phyloP scores from a whole-genome alignment of 2,888 invertebrate genomes.

The Noctua pronuba region DNA sequence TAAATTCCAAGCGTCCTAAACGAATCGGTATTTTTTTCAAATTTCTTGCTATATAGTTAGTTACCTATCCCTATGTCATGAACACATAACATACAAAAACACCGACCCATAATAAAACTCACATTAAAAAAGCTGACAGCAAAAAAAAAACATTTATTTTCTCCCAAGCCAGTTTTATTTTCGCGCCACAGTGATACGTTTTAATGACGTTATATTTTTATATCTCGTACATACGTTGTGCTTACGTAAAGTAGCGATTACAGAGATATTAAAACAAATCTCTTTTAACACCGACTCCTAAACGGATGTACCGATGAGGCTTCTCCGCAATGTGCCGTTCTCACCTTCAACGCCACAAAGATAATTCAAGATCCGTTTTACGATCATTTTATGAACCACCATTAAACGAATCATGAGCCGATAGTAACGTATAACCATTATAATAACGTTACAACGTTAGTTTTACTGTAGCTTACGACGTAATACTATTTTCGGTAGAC shows the following conservation, averaged over 20 bases:
- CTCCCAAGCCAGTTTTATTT: conserved; percentile 50
- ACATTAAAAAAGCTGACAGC: conserved; percentile 21
- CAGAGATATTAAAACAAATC: conserved; percentile 66
- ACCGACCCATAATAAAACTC: conserved; percentile 33
- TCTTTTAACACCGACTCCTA: conserved; percentile 66
- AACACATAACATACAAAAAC: conserved; percentile 4
- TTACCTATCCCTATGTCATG: neutral
- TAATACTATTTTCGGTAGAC: conserved; percentile 43
- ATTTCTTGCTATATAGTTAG: no score
- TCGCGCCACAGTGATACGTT: conserved; percentile 39
- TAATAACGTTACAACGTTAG: conserved; percentile 21
- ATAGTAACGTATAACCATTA: conserved; percentile 35
- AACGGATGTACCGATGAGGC: conserved; percentile 72
- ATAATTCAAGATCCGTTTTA: conserved; percentile 57
- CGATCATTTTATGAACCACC: conserved; percentile 43
- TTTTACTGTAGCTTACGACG: conserved; percentile 36
- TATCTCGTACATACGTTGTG: conserved; percentile 45
- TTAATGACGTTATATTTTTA: conserved; percentile 53
- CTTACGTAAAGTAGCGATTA: conserved; percentile 56
- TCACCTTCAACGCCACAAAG: conserved; percentile 63
- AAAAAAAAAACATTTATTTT: conserved; percentile 25
- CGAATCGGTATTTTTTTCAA: neutral
- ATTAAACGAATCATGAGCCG: conserved; percentile 47
- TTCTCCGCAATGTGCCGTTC: conserved; percentile 53
- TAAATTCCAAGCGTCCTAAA: neutral